Percentiles rank a stretch among this genome's conserved stretches.
Conservation (phyloP, 2,797 vertebrate genomes). For the Sylvia borin region DNA sequence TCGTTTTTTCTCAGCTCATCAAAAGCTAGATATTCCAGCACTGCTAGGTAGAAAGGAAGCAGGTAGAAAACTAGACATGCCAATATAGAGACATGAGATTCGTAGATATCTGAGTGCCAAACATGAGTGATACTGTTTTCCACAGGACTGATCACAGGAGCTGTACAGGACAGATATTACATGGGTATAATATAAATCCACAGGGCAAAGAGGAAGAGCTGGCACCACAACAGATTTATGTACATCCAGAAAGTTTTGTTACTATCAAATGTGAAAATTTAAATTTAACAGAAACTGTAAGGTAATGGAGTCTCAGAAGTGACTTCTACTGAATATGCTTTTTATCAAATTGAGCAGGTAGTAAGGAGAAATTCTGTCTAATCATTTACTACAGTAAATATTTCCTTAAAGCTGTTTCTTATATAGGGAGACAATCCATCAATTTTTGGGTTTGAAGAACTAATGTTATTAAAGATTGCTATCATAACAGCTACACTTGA, state of each 20-base stretch:
- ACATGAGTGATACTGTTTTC: not conserved
- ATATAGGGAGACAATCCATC: not conserved
- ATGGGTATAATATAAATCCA: not conserved
- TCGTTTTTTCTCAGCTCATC: not conserved
- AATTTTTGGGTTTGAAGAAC: not conserved
- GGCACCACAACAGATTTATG: not conserved
- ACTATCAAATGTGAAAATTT: not conserved
- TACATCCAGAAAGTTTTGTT: not conserved
- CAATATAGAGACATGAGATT: not conserved
- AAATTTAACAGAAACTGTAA: not conserved
- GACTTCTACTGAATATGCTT: not conserved
- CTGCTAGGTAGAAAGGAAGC: not conserved
- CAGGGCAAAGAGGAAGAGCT: not conserved
- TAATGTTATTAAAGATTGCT: slow-evolving; percentile 22
- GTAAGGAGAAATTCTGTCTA: not conserved
- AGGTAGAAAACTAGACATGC: not conserved
- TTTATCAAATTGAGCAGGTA: not conserved
- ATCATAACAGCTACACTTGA: slow-evolving; percentile 19
- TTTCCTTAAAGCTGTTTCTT: not conserved
- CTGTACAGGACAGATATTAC: not conserved
- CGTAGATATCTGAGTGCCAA: not conserved
- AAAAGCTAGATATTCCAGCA: not conserved
- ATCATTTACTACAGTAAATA: not conserved
- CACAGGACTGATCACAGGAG: not conserved
- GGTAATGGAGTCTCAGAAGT: not conserved